phyloP scores from a whole-genome alignment of 1,140 invertebrate genomes.

The Hyles vespertilio region DNA sequence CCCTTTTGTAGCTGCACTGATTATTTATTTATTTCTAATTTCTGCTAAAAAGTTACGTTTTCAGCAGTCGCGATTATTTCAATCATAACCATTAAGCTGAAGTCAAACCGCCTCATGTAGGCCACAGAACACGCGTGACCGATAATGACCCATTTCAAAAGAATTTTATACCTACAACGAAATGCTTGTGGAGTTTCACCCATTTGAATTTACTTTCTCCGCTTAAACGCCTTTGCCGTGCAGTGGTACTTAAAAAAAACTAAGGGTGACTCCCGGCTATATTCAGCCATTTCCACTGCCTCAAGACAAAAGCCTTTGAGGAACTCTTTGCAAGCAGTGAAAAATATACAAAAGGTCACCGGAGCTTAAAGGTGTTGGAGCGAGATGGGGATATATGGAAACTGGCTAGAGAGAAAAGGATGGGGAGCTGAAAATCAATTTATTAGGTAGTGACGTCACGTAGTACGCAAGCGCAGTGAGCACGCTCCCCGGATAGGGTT shows the following conservation, averaged over 20 bases:
- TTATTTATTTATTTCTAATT: too few species aligned
- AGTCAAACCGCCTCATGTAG: too few species aligned
- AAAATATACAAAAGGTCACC: constrained; percentile 71
- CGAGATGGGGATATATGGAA: constrained; percentile 26
- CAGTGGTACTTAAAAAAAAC: constrained; percentile 6
- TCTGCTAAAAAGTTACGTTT: too few species aligned
- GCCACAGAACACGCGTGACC: too few species aligned
- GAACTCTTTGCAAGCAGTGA: constrained; percentile 53
- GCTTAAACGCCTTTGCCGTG: background rate
- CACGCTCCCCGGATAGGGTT: constrained; percentile 59
- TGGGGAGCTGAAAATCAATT: constrained; percentile 74
- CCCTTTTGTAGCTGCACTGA: too few species aligned
- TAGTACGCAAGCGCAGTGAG: constrained; percentile 56
- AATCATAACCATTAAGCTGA: too few species aligned
- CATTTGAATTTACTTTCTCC: background rate
- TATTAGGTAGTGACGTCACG: constrained; percentile 75
- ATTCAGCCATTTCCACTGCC: constrained; percentile 54
- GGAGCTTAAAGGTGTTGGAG: constrained; percentile 53
- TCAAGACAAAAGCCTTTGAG: constrained; percentile 64
- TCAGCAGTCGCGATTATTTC: too few species aligned
- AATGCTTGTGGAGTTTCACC: too few species aligned
- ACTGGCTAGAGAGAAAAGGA: constrained; percentile 39
- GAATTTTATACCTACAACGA: background rate
- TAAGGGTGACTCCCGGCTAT: constrained; percentile 30
- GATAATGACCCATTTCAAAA: too few species aligned